Evolutionary conservation across 2,888 invertebrate genomes (phyloP), one percentile per base, ranked within the genome.

Genomic region (Agonum fuliginosum): DNA sequence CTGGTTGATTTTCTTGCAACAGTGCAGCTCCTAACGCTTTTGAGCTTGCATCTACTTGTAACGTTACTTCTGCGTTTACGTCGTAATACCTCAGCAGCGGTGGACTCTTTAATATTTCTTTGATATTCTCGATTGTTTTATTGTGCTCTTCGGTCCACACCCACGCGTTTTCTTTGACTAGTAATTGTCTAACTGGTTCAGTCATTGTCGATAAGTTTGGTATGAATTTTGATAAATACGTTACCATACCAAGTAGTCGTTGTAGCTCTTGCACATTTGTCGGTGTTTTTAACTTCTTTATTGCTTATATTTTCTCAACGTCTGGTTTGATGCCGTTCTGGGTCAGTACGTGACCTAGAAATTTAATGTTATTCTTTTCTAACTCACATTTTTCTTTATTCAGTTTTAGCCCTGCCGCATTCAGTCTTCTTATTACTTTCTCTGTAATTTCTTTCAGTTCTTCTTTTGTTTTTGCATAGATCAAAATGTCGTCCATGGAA

Each of bases 361-460:
- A 79, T 70, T 78, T 79, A 22, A 75, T 37, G 43, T 54, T 14
- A 30, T 19, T 12, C 30, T 30, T 41, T 2, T 14, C 70, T 78
- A 81, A 81, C 34, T 78, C 62, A 22, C 80, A 83, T 76, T 83
- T 83, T 22, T 81, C 80, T 73, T 78, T 79, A 27, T 81, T 82
- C 8, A 84, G 65, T 46, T 81, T 83, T 24, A 83, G 71, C 3
- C 82, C 82, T 54, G 75, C 72, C 3, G 78, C 24, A 22, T 58
- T 14, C 12, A 81, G 69, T 19, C 62, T 76, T 62, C 78, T 67
- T 2, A 82, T 54, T 12, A 82, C 81, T 12, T 78, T 76, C 22
- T 78, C 43, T 37, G 81, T 81, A 3, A 77, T 78, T 71, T 78
- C 8, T 8, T 81, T 48, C 27, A 81, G 78, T 71, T 82, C 71